Base-by-base conservation (phyloP, 2,797 vertebrate species). In the Hephaestus fuliginosus region DNA sequence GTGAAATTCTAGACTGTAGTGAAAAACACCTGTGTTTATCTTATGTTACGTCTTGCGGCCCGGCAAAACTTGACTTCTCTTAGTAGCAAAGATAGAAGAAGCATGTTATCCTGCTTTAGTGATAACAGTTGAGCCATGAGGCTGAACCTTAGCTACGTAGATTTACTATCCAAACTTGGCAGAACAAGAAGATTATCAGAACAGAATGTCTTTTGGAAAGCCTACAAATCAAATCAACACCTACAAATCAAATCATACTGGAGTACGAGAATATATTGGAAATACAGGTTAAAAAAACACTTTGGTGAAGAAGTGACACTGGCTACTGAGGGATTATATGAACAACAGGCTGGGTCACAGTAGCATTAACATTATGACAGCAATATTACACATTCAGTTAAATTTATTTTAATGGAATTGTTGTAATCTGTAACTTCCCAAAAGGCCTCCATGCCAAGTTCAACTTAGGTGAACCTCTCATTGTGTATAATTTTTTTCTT, bases 341-440 rank as follows among this genome's bases (percentile, higher is more conserved):
- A 20, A 74, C 14, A 9, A 53, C 7, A 5, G 28, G n/a, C 5
- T 15, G 39, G 7, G 7, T 62, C 33, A 52, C 17, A 52, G 3
- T 43, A 51, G 33, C 36, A 56, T 56, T 39, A 36, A 70, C 68
- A 51, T 65, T 64, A 5, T 65, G 41, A 25, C 22, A 63, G 20
- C 11, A 22, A 33, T 66, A 57, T 66, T 64, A 2, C 22, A 57
- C 25, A 57, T 12, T 22, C 14, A 49, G 30, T 61, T 61, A 4
- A 60, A 49, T 61, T 4, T 18, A 52, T 41, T 46, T 53, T 3
- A 43, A 52, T 33, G 18, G 5, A 49, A 69, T 55, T 33, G 6
- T 55, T 28, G 18, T 3, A 10, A 6, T 15, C 22, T 69, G n/a
- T 68, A 41, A 62, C 15, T 28, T 13, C 15, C 20, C n/a, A 39